Evolutionary conservation across 2,888 invertebrate genomes (phyloP).

Genomic region (Electrophaes corylata): DNA sequence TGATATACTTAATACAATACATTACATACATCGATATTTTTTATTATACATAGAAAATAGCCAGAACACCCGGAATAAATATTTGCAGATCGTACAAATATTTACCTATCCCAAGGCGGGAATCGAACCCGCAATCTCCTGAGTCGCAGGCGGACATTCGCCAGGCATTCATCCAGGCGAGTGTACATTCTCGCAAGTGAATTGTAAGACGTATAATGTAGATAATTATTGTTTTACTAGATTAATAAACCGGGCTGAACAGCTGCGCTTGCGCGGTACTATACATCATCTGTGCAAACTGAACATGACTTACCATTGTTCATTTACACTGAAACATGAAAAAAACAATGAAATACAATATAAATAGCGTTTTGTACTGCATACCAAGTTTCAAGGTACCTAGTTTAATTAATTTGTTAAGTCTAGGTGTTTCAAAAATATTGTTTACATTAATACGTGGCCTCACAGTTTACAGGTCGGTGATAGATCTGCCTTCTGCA

Average conservation of each 20-base stretch:
- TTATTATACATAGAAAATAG: too few relatives aligned
- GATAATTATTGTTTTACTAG: conserved; percentile 23
- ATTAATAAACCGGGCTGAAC: conserved; percentile 29
- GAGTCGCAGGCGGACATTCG: too few relatives aligned
- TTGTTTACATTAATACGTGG: background rate
- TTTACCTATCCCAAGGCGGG: too few relatives aligned
- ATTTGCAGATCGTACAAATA: too few relatives aligned
- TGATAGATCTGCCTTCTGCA: too few relatives aligned
- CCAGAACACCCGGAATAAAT: too few relatives aligned
- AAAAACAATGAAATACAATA: background rate
- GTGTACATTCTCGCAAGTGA: conserved; percentile 5
- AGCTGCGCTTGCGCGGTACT: background rate
- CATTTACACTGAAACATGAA: conserved; percentile 5
- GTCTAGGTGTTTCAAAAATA: background rate
- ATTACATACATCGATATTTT: too few relatives aligned
- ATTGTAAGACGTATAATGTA: conserved; percentile 8
- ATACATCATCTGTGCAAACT: conserved; percentile 13
- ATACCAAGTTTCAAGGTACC: background rate
- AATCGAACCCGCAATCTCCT: too few relatives aligned
- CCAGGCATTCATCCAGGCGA: too few relatives aligned
- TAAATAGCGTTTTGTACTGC: background rate
- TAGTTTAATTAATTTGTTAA: background rate
- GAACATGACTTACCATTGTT: conserved; percentile 2
- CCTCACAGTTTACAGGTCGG: too few relatives aligned
- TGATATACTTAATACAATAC: too few relatives aligned